Conservation (phyloP, 2,797 vertebrate genomes). For the Anomalospiza imberbis region DNA sequence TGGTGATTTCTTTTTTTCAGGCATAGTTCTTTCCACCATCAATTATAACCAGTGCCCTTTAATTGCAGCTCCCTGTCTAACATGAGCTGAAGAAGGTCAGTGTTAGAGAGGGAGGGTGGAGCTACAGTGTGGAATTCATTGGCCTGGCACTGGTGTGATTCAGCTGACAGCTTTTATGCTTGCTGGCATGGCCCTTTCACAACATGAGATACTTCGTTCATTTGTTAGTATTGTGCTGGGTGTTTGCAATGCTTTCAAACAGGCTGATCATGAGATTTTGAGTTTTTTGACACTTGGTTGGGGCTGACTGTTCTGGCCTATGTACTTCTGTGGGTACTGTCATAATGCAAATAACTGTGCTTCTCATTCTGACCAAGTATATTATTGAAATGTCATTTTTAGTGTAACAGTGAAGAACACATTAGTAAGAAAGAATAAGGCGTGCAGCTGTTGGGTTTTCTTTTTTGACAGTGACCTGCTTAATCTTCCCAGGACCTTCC, state of each 20-base stretch:
- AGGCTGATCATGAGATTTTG: background rate
- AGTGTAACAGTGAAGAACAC: background rate
- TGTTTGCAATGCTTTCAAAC: background rate
- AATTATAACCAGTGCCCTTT: background rate
- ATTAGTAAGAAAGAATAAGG: background rate
- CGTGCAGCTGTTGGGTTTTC: background rate
- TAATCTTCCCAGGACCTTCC: background rate
- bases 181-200: background rate
- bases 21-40: background rate
- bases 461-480: background rate
- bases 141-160: background rate
- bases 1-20: background rate
- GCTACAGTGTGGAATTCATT: background rate
- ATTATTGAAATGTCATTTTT: background rate
- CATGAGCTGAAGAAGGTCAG: background rate
- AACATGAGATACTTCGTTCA: background rate
- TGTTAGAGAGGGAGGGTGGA: background rate
- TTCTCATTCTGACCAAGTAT: background rate
- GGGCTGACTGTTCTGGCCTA: background rate
- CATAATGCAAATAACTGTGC: background rate
- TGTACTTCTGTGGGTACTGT: background rate
- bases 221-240: background rate
- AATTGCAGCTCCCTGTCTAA: background rate
- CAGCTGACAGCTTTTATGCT: background rate
- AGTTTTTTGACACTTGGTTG: background rate